Percentiles rank a stretch among this genome's conserved stretches.
phyloP scores from a whole-genome alignment of 2,797 vertebrate genomes.

The Acanthurus leucopareius region DNA sequence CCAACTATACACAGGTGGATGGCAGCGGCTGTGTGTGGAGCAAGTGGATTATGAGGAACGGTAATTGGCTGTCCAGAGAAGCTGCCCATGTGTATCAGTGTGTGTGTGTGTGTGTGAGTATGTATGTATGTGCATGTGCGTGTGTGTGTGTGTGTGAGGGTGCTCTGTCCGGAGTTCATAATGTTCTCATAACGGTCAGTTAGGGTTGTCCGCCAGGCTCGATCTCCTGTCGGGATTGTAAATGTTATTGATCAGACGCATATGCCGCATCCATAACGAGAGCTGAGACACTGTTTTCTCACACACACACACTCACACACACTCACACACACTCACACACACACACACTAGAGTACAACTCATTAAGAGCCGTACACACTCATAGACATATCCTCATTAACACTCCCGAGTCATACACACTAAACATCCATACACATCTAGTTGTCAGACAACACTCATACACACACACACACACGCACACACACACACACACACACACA shows the following conservation, averaged over 20 bases:
- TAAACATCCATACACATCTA: constrained; percentile 74
- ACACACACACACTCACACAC: constrained; percentile 25
- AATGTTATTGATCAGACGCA: constrained; percentile 85
- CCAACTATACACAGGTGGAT: constrained; percentile 66
- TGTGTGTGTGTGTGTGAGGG: constrained; percentile 16
- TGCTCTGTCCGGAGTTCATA: constrained; percentile 78
- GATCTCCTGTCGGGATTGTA: constrained; percentile 84
- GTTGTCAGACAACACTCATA: constrained; percentile 68
- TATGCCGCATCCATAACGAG: constrained; percentile 77
- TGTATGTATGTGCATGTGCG: constrained; percentile 53
- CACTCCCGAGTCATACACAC: constrained; percentile 74
- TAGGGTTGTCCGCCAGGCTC: constrained; percentile 76
- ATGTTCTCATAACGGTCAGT: constrained; percentile 85
- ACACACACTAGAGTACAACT: constrained; percentile 57
- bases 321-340: constrained; percentile 33
- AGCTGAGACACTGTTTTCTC: constrained; percentile 65
- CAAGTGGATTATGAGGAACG: constrained; percentile 81
- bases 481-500: constrained; percentile 20
- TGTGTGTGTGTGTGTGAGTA: constrained; percentile 47
- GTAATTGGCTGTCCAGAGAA: constrained; percentile 85
- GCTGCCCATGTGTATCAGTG: constrained; percentile 56
- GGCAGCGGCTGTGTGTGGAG: constrained; percentile 70
- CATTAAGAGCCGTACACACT: constrained; percentile 81
- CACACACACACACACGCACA: constrained; percentile 17
- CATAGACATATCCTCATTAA: constrained; percentile 78